A percentile compares a stretch with the other conserved stretches of the same genome.
These are phyloP conservation scores for Electrona antarctica DNA, from an alignment of 2,113 vertebrate genomes.

Conservation along the genomic window DNA sequence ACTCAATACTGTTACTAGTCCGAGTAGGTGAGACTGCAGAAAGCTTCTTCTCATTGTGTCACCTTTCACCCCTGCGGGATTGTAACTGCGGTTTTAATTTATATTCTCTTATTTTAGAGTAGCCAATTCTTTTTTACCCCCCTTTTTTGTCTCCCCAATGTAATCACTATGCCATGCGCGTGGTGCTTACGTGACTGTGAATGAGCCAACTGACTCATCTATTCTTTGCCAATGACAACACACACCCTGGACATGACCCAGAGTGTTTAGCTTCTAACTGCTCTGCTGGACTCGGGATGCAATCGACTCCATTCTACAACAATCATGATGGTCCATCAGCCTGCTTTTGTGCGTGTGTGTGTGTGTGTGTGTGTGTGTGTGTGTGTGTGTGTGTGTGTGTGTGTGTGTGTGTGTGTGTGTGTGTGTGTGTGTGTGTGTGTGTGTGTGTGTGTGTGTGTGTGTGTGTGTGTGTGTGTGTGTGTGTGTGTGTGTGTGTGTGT, in stretches of 20 bases:
- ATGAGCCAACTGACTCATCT: neutral
- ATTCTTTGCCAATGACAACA: neutral
- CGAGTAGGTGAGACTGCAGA: no score
- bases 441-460: no score
- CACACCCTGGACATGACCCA: neutral
- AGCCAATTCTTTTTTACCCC: no score
- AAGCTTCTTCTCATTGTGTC: no score
- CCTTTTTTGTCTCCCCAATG: no score
- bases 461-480: no score
- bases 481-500: no score
- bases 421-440: neutral
- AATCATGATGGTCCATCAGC: neutral
- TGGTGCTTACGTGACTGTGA: neutral
- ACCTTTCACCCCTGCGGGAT: no score
- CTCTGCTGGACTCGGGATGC: neutral
- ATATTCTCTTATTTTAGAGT: no score
- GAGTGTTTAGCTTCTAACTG: neutral
- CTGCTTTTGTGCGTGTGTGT: neutral
- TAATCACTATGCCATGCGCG: neutral
- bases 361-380: neutral
- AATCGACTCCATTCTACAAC: neutral
- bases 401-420: conserved; percentile 1
- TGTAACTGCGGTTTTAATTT: no score
- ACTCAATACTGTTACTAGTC: no score
- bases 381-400: neutral